Evolutionary conservation across 2,113 vertebrate species (phyloP).

Genomic region (Lasiurus borealis): DNA sequence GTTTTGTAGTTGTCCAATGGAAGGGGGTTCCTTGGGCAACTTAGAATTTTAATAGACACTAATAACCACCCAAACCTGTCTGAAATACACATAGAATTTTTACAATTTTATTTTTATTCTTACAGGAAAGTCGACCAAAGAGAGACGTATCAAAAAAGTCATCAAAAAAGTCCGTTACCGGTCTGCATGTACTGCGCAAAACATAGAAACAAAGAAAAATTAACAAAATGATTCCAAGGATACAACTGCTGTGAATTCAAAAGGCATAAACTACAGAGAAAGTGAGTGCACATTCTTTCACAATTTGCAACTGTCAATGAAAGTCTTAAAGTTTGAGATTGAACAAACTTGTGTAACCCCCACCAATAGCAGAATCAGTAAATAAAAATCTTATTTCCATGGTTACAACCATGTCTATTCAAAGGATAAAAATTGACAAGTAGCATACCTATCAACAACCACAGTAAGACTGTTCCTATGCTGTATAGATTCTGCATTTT

Average conservation of each 20-base stretch:
- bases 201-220: neutral
- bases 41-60: conserved; percentile 1
- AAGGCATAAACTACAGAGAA: conserved; percentile 10
- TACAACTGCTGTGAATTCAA: neutral
- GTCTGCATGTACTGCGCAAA: neutral
- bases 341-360: neutral
- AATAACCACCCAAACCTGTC: conserved; percentile 18
- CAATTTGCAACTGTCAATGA: neutral
- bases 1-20: neutral
- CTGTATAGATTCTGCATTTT: neutral
- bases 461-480: neutral
- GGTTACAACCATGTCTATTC: neutral
- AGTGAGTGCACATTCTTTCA: conserved; percentile 23
- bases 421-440: neutral
- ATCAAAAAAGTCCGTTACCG: neutral
- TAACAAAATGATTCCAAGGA: neutral
- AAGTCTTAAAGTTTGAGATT: conserved; percentile 30
- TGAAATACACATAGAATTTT: neutral
- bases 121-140: conserved; percentile 64
- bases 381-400: neutral
- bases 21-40: neutral
- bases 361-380: neutral
- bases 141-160: fast-evolving
- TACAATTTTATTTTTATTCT: conserved; percentile 53
- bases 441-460: neutral